Evolutionary conservation across 2,113 vertebrate species (phyloP).

Genomic region (Rhinoptilus africanus): DNA sequence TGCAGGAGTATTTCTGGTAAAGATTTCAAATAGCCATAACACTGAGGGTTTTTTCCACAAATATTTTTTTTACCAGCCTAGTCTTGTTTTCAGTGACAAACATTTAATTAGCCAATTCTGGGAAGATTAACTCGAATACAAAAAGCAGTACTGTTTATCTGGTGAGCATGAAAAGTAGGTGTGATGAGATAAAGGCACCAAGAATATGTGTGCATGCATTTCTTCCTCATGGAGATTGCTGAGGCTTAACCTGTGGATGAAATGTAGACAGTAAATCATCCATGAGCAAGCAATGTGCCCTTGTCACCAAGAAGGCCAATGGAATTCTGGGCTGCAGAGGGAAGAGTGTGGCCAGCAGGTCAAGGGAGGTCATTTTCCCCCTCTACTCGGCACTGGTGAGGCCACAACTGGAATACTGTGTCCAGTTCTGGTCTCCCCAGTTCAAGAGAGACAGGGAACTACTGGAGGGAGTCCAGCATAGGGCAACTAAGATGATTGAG

Average conservation of each 20-base stretch:
- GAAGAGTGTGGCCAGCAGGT: too few relatives aligned
- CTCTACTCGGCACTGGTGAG: too few relatives aligned
- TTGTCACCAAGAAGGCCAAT: too few relatives aligned
- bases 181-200: neutral
- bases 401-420: too few relatives aligned
- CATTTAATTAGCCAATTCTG: neutral
- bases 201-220: neutral
- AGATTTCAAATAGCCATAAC: neutral
- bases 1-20: neutral
- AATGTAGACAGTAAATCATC: too few relatives aligned
- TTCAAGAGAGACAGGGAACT: too few relatives aligned
- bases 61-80: neutral
- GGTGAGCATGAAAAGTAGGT: neutral
- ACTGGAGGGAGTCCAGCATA: too few relatives aligned
- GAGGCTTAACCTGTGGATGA: neutral
- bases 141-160: neutral
- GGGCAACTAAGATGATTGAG: too few relatives aligned
- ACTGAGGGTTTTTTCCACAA: neutral
- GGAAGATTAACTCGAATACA: neutral
- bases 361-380: too few relatives aligned
- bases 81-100: neutral
- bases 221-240: neutral
- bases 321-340: too few relatives aligned
- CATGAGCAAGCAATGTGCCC: too few relatives aligned
- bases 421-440: too few relatives aligned